Percentiles rank a stretch among this genome's conserved stretches.
Evolutionary conservation across 1,140 invertebrate genomes (phyloP).

Genomic region (Bombus superbus): DNA sequence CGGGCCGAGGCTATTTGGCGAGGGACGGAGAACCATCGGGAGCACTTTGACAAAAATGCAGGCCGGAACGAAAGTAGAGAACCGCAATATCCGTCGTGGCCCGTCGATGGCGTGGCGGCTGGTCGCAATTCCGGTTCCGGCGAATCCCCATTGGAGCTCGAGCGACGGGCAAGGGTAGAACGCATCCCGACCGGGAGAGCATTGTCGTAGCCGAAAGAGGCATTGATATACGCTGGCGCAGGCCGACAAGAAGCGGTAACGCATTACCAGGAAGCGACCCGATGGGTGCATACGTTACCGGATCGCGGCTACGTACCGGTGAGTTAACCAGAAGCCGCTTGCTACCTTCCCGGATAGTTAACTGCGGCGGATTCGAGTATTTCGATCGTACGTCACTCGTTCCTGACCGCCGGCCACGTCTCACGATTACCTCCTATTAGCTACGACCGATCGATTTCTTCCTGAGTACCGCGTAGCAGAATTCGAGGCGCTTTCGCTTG

Average conservation of each 20-base stretch:
- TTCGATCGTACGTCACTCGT: conserved; percentile 39
- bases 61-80: conserved; percentile 45
- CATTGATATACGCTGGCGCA: conserved; percentile 65
- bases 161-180: background rate
- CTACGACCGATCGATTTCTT: conserved; percentile 38
- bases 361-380: conserved; percentile 60
- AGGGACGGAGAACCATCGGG: background rate
- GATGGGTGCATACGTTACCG: conserved; percentile 70
- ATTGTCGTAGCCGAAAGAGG: conserved; percentile 55
- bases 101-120: conserved; percentile 57
- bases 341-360: conserved; percentile 56
- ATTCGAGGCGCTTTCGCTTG: no score
- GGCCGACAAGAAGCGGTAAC: conserved; percentile 65
- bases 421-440: conserved; percentile 36
- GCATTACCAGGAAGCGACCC: conserved; percentile 66
- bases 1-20: no score
- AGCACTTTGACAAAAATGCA: conserved; percentile 45
- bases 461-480: background rate
- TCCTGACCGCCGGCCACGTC: background rate
- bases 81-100: conserved; percentile 55
- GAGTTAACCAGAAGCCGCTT: conserved; percentile 47
- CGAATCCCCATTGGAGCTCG: conserved; percentile 16
- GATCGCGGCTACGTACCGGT: conserved; percentile 53
- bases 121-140: conserved; percentile 56
- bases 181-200: background rate